Evolutionary conservation across 2,888 invertebrate genomes (phyloP), one percentile per base, ranked within the genome.

Genomic region (Archaeoteleia sp.): DNA sequence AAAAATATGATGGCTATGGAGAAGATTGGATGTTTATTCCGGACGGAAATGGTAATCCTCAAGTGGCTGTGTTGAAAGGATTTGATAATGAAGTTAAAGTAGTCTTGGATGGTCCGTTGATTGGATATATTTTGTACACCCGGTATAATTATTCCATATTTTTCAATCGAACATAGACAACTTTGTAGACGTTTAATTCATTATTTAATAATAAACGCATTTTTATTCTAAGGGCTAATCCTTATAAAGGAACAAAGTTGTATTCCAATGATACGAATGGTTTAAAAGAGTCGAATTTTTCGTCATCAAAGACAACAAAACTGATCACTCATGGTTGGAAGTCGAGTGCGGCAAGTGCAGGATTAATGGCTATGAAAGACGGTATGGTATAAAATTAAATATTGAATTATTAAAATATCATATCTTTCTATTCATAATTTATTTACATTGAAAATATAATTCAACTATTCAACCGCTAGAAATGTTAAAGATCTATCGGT

Each of bases 271-370:
- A 82, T 43, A 71, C 78, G 1, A 58, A 67, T 6, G 54, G 65
- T 8, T 55, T 85, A 9, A 71, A 54, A 7, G 58, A 63, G 4
- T 84, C 83, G 1, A 55, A 66, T 20, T 84, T 83, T 57, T 72
- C 78, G n/a, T 45, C 83, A 7, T 73, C 74, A 1, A 76, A 74
- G 14, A 72, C 74, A 42, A 87, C 87, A 0, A 86, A 87, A 70
- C 75, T 87, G 6, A 80, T 88, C 27, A 85, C 87, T 14, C 88
- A 88, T 53, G 88, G 88, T n/a, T 88, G 86, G 86, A 86, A 86
- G 45, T 86, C 86, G 1, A 86, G 84, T 54, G 82, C 83, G 25
- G 79, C 78, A 27, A 84, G 85, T 29, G 75, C 80, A 2, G 86
- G 85, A 73, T 80, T 84, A 27, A 27, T 75, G 9, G 71, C 81